Base-by-base conservation (phyloP, 1,140 invertebrate genomes). In the Colletes latitarsis region DNA sequence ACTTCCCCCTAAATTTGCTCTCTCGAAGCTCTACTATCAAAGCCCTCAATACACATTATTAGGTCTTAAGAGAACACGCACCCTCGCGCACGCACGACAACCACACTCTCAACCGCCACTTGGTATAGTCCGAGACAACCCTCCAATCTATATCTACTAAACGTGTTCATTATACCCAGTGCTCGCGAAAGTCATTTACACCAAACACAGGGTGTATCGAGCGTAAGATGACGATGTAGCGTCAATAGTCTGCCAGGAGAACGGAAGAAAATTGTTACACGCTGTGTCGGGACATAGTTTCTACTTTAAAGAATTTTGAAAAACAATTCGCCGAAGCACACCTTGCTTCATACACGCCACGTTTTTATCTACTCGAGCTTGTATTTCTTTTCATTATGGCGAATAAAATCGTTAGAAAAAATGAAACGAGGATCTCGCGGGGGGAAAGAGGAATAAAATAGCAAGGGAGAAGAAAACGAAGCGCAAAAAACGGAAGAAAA, bases 21-120 rank as follows among this genome's bases (percentile, higher is more conserved):
- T 49, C 46, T 78, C 57, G 58, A 74, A 19, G 12, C 10, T 39
- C 43, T n/a, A 15, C 21, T 52, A 52, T 64, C 71, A 74, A 64
- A 64, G 58, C 57, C 43, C 41, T 49, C 43, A 19, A 63, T 62
- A 41, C 58, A 49, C 60, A 21, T 46, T 66, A 15, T 75, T 52
- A 53, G 17, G 58, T 10, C 12, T n/a, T 64, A 53, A 64, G 60
- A 75, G 72, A 46, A 75, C 58, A 17, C 60, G 62, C 46, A 52
- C 64, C 64, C 10, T 17, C 60, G 8, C n/a, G 30, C 21, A 19
- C 14, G 46, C 17, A 49, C 12, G 15, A 14, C 21, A 2, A 6
- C 6, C 21, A 46, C 6, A 46, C 63, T 43, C 39, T n/a, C 17
- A 46, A 17, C 39, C 63, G 8, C 17, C 43, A 21, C 57, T 62